Evolutionary conservation across 2,888 invertebrate genomes (phyloP).

Genomic region (Pandemis cinnamomeana): DNA sequence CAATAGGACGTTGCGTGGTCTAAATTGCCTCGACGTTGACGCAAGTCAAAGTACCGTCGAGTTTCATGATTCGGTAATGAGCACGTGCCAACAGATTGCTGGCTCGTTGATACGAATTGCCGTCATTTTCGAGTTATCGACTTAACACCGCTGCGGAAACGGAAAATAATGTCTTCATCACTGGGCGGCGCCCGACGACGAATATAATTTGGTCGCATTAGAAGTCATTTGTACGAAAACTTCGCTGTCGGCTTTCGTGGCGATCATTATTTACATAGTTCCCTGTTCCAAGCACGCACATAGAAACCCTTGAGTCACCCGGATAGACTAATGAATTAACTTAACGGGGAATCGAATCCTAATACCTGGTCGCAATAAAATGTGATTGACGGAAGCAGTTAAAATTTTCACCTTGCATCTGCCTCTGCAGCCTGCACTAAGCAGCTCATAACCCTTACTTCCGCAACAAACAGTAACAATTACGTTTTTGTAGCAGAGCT

Average conservation of each 20-base stretch:
- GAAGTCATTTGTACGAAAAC: constrained; percentile 71
- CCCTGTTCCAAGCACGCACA: constrained; percentile 35
- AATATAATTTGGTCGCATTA: constrained; percentile 79
- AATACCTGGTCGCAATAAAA: constrained; percentile 31
- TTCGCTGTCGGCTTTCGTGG: constrained; percentile 52
- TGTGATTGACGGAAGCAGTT: constrained; percentile 39
- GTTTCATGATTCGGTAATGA: constrained; percentile 72
- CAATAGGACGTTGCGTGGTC: constrained; percentile 41
- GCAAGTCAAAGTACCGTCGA: constrained; percentile 51
- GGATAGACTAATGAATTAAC: not conserved
- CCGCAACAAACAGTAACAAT: constrained; percentile 66
- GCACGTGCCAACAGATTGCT: constrained; percentile 66
- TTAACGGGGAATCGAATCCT: constrained; percentile 16
- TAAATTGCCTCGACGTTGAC: constrained; percentile 45
- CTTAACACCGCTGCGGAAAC: constrained; percentile 80
- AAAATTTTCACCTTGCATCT: constrained; percentile 56
- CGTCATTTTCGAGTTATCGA: constrained; percentile 84
- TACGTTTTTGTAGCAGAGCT: constrained; percentile 70
- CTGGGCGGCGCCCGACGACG: constrained; percentile 68
- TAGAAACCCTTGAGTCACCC: constrained; percentile 6
- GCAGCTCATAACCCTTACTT: constrained; percentile 73
- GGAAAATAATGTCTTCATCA: constrained; percentile 83
- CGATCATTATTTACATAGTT: constrained; percentile 47
- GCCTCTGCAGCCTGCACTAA: constrained; percentile 57
- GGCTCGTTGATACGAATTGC: constrained; percentile 71